phyloP scores from a whole-genome alignment of 2,797 vertebrate genomes.

The Gallinago stenura region DNA sequence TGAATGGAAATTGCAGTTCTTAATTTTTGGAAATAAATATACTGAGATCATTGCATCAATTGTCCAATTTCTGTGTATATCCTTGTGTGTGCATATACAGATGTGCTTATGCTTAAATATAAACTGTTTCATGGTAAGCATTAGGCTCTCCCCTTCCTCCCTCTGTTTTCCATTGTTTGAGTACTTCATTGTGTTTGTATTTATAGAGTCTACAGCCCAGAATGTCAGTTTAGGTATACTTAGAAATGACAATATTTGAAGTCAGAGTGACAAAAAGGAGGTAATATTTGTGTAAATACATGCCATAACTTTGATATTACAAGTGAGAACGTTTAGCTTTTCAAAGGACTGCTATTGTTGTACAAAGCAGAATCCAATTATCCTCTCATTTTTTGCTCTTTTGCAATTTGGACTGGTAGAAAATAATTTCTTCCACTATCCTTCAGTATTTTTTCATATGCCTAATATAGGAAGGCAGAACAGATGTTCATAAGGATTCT shows the following conservation, averaged over 20 bases:
- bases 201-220: background rate
- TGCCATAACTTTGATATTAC: background rate
- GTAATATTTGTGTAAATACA: background rate
- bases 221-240: background rate
- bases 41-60: background rate
- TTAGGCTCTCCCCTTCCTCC: background rate
- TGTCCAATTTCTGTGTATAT: background rate
- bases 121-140: background rate
- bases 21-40: background rate
- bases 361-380: background rate
- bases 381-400: background rate
- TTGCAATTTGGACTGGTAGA: background rate
- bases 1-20: background rate
- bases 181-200: background rate
- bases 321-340: background rate
- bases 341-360: background rate
- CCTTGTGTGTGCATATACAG: background rate
- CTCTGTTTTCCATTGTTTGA: background rate
- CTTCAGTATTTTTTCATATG: background rate
- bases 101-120: background rate
- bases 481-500: background rate
- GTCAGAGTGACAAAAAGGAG: background rate
- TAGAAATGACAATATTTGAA: background rate
- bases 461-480: background rate
- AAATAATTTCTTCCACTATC: background rate